phyloP scores from a whole-genome alignment of 2,888 invertebrate species.

The Aspidiotus destructor region DNA sequence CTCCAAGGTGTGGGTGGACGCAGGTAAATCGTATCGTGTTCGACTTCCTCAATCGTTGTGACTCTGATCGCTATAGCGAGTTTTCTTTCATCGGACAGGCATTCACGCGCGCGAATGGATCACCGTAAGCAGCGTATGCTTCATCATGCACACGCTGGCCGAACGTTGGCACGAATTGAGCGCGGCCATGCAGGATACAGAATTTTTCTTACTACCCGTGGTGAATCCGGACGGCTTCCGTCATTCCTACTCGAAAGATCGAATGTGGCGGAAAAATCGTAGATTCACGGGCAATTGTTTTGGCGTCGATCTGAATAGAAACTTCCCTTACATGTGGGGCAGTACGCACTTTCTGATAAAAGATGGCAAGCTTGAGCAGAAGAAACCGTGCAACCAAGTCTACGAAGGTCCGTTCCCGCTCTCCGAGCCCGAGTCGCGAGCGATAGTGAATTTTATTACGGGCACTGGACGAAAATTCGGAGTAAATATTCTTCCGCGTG shows the following conservation, averaged over 20 bases:
- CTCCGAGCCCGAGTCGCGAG: constrained; percentile 75
- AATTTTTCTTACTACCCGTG: constrained; percentile 64
- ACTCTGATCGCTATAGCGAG: no score
- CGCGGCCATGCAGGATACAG: constrained; percentile 44
- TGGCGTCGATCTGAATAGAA: constrained; percentile 75
- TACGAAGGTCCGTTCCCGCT: constrained; percentile 68
- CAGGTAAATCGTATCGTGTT: constrained; percentile 36
- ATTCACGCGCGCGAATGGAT: constrained; percentile 89
- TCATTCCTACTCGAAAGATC: constrained; percentile 46
- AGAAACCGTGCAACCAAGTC: constrained; percentile 69
- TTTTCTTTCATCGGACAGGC: neutral
- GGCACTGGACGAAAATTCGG: constrained; percentile 34
- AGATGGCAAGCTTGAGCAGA: constrained; percentile 39
- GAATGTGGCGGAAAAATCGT: constrained; percentile 50
- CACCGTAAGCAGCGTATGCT: constrained; percentile 66
- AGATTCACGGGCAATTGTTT: constrained; percentile 58
- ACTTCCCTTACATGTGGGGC: constrained; percentile 80
- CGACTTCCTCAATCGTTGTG: no score
- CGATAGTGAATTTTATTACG: constrained; percentile 49
- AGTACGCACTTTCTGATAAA: constrained; percentile 61
- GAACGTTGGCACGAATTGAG: constrained; percentile 57
- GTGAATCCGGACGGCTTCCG: constrained; percentile 63
- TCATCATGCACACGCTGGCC: constrained; percentile 58
- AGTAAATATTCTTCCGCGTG: constrained; percentile 5
- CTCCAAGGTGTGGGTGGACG: constrained; percentile 46